Evolutionary conservation across 2,113 vertebrate genomes (phyloP).

Genomic region (Thalassoma bifasciatum): DNA sequence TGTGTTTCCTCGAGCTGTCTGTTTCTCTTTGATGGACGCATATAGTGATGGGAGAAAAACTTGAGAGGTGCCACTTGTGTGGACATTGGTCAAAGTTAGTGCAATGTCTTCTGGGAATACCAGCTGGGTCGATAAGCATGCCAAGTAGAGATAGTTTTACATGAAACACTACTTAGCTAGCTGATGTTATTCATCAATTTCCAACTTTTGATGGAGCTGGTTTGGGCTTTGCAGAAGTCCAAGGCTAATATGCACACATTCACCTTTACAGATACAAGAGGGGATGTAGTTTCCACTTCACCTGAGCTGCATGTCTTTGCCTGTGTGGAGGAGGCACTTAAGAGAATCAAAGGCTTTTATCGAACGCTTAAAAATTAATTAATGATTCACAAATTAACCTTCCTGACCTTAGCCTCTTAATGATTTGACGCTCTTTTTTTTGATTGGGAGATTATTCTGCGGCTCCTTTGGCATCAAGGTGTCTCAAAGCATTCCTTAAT

Average conservation of each 20-base stretch:
- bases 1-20: neutral
- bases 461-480: neutral
- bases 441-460: too few species aligned
- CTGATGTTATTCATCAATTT: conserved; percentile 14
- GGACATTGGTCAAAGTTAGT: neutral
- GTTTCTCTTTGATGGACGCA: neutral
- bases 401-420: neutral
- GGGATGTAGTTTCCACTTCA: neutral
- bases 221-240: neutral
- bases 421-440: neutral
- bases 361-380: neutral
- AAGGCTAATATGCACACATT: neutral
- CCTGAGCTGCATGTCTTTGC: neutral
- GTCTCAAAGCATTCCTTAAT: neutral
- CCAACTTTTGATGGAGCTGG: neutral
- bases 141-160: neutral
- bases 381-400: neutral
- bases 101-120: neutral
- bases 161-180: neutral
- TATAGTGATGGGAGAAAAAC: conserved; percentile 1
- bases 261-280: neutral
- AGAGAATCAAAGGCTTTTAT: conserved; percentile 5
- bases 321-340: neutral
- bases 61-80: neutral
- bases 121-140: neutral